Evolutionary conservation across 2,888 invertebrate genomes (phyloP).

Genomic region (Camptogramma bilineatum): DNA sequence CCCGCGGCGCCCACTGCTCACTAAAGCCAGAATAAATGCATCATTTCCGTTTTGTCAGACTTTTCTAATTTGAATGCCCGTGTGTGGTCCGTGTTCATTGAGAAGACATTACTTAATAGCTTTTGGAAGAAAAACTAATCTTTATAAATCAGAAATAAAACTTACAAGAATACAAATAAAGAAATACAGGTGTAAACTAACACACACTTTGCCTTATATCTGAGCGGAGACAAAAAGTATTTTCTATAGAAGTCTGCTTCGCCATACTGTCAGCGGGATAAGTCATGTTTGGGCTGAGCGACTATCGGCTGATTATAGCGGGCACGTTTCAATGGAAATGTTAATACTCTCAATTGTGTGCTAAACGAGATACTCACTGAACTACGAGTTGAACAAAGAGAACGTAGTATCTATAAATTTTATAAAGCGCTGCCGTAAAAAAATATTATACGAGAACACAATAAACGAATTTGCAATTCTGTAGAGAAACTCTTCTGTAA

Average conservation of each 20-base stretch:
- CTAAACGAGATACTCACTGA: slow-evolving; percentile 72
- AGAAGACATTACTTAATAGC: slow-evolving; percentile 68
- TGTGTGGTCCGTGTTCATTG: slow-evolving; percentile 76
- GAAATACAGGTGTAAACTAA: slow-evolving; percentile 52
- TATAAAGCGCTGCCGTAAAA: slow-evolving; percentile 66
- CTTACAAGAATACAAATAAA: slow-evolving; percentile 56
- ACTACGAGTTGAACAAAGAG: slow-evolving; percentile 70
- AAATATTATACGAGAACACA: slow-evolving; percentile 58
- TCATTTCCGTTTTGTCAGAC: slow-evolving; percentile 77
- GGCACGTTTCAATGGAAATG: slow-evolving; percentile 75
- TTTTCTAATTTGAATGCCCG: slow-evolving; percentile 77
- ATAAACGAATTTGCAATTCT: slow-evolving; percentile 73
- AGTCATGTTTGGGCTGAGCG: slow-evolving; percentile 56
- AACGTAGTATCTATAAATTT: slow-evolving; percentile 72
- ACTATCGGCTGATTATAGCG: slow-evolving; percentile 62
- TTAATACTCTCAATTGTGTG: slow-evolving; percentile 79
- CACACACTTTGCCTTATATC: slow-evolving; percentile 38
- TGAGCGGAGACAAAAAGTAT: slow-evolving; percentile 42
- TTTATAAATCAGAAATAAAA: slow-evolving; percentile 63
- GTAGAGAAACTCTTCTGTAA: slow-evolving; percentile 50
- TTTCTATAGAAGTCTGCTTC: slow-evolving; percentile 42
- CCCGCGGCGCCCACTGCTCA: slow-evolving; percentile 73
- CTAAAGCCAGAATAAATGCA: slow-evolving; percentile 74
- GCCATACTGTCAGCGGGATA: slow-evolving; percentile 41
- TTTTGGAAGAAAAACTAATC: slow-evolving; percentile 54